phyloP scores from a whole-genome alignment of 1,140 invertebrate species.

The Cotesia glomerata region DNA sequence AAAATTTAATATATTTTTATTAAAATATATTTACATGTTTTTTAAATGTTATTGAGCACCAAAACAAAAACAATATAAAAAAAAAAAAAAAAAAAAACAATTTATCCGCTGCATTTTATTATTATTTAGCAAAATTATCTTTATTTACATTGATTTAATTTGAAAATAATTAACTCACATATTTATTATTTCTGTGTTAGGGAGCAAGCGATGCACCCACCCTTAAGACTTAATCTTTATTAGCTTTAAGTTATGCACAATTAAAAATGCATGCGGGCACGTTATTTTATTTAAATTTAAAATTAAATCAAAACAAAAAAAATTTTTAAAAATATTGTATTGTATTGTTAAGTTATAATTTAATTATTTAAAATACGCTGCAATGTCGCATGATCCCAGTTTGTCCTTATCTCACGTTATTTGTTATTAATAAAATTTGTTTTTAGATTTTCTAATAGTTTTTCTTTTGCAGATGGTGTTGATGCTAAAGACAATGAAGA shows the following conservation, averaged over 20 bases:
- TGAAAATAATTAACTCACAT: no score
- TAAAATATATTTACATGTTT: conserved; percentile 36
- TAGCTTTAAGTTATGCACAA: no score
- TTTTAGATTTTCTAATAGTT: conserved; percentile 4
- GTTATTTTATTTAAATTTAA: no score
- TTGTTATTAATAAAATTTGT: background rate
- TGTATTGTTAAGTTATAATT: background rate
- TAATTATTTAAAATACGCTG: conserved; percentile 10
- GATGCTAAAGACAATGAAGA: conserved; percentile 22
- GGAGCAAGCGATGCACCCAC: no score
- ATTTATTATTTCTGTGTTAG: no score
- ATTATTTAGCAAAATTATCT: no score
- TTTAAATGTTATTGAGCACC: background rate
- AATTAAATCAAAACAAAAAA: no score
- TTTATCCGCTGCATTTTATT: background rate
- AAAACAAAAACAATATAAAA: background rate
- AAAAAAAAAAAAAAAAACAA: background rate
- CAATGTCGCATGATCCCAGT: conserved; percentile 18
- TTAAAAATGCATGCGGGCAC: no score
- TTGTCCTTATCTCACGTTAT: background rate
- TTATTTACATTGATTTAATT: no score
- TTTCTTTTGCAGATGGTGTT: conserved; percentile 49
- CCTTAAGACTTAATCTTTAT: no score
- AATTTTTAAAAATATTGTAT: background rate
- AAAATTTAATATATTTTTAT: conserved; percentile 42